Percentiles rank a stretch among this genome's conserved stretches.
phyloP scores from a whole-genome alignment of 2,113 vertebrate genomes.

The Bolborhynchus lineola region DNA sequence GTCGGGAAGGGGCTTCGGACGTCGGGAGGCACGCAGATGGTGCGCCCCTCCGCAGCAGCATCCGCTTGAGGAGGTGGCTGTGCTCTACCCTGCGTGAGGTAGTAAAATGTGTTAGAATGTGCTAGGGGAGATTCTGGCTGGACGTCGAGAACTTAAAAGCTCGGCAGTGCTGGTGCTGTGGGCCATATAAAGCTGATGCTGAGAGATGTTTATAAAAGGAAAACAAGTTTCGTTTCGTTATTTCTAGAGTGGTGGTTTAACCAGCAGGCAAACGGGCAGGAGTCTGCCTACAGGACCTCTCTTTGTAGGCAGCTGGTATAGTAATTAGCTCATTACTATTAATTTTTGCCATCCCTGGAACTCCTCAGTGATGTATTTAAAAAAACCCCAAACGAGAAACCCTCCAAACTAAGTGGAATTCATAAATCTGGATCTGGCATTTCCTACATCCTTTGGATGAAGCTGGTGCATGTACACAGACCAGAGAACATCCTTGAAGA shows the following conservation, averaged over 20 bases:
- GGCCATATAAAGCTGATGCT: conserved; percentile 49
- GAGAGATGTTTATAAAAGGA: conserved; percentile 49
- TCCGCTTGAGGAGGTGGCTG: conserved; percentile 23
- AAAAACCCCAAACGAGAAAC: not conserved
- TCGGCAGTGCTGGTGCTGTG: conserved; percentile 25
- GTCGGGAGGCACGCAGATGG: conserved; percentile 41
- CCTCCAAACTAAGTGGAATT: not conserved
- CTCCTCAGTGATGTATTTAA: conserved; percentile 60
- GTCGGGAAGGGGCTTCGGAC: conserved; percentile 37
- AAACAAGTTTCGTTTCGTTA: conserved; percentile 51
- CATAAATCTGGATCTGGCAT: conserved; percentile 46
- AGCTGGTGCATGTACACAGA: not conserved
- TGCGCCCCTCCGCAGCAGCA: conserved; percentile 23
- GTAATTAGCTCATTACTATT: conserved; percentile 74
- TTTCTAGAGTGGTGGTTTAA: conserved; percentile 54
- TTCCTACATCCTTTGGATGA: conserved; percentile 25
- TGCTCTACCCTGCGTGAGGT: conserved; percentile 19
- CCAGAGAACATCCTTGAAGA: not conserved
- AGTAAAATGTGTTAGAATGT: conserved; percentile 69
- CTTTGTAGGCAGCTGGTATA: conserved; percentile 69
- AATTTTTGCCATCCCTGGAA: conserved; percentile 70
- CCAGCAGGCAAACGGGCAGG: conserved; percentile 56
- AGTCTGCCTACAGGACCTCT: conserved; percentile 63
- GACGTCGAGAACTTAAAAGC: conserved; percentile 56
- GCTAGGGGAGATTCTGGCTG: conserved; percentile 56